Base-by-base conservation (phyloP, 2,797 vertebrate genomes). In the Parambassis ranga region DNA sequence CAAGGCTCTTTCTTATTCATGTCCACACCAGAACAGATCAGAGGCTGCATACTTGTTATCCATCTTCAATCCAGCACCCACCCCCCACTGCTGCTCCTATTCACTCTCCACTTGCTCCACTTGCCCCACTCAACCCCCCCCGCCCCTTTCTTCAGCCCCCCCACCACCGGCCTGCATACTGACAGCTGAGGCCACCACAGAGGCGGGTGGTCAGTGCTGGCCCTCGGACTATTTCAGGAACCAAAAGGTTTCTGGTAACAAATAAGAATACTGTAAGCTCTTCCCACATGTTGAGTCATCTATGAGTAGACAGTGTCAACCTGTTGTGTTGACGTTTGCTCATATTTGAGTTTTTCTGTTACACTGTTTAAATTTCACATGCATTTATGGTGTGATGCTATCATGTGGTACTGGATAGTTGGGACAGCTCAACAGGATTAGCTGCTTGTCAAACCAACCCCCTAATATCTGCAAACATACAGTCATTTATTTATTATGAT, bases 231-330 rank as follows among this genome's bases (percentile, higher is more conserved):
- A 87, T 89, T 87, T 88, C 69, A 78, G 75, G 85, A 86, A 55
- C 75, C 82, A 78, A 71, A 63, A 46, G 66, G 83, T 79, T 82
- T 85, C 83, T 82, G 71, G 71, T 73, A 84, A 84, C 79, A 85
- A 82, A 83, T 72, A 59, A 69, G 65, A 36, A 19, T 19, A 15
- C 22, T 11, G 6, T 10, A 22, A 0, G 31, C 16, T 32, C 38
- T 58, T 10, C 16, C 7, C 7, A 18, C 39, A 43, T 51, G 44
- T 61, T 42, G 28, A 65, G 26, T 80, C 60, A 79, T 47, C 30
- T 30, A 37, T 28, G 14, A 42, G 13, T 2, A 14, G 18, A 51
- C 16, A 5, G 15, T 5, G 19, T 13, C 35, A 23, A 26, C 14
- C n/a, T n/a, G n/a, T n/a, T n/a, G n/a, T n/a, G n/a, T n/a, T n/a